A percentile compares a stretch with the other conserved stretches of the same genome.
Conservation (phyloP, 2,113 vertebrate genomes). For the Cyprinodon tularosa region DNA sequence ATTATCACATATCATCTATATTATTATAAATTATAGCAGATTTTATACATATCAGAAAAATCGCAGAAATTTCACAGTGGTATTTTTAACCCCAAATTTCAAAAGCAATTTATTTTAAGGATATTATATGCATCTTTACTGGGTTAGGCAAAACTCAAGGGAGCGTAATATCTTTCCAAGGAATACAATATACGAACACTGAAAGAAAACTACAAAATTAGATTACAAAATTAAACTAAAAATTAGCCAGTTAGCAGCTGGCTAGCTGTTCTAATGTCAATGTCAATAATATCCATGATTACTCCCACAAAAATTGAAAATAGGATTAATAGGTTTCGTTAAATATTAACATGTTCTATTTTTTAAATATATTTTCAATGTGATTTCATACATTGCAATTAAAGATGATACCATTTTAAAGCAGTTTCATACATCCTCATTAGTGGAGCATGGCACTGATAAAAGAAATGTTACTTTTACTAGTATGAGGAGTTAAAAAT, state of each 20-base stretch:
- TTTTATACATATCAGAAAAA: not conserved
- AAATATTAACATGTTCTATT: not conserved
- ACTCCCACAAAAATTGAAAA: not conserved
- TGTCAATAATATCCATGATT: not conserved
- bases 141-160: not conserved
- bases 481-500: conserved; percentile 24
- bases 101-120: not conserved
- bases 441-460: not conserved
- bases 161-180: not conserved
- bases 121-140: not conserved
- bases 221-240: not conserved
- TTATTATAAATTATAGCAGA: not conserved
- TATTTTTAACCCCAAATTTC: not conserved
- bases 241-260: no score
- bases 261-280: not conserved
- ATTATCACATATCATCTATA: not conserved
- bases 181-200: not conserved
- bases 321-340: not conserved
- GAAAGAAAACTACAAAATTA: not conserved
- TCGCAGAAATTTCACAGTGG: not conserved
- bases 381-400: not conserved
- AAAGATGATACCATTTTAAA: not conserved
- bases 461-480: not conserved
- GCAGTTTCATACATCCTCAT: not conserved
- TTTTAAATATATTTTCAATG: not conserved